Base-by-base conservation (phyloP, 2,113 vertebrate species). In the Campylomormyrus numenius region DNA sequence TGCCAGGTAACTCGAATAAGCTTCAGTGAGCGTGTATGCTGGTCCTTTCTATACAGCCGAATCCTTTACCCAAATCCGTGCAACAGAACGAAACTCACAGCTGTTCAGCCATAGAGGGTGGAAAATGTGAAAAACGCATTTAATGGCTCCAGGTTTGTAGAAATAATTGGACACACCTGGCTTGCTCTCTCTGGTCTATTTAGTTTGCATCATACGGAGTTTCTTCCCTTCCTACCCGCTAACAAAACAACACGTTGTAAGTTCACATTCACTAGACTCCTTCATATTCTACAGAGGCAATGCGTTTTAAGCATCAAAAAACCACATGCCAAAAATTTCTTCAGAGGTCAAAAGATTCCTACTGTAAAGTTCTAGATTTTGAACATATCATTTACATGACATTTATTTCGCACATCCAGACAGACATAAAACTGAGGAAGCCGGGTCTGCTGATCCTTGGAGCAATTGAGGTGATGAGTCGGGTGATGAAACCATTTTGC, bases 111-210 rank as follows among this genome's bases (percentile, higher is more conserved):
- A 42, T 77, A 77, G 74, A 77, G 4, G 35, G 35, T 70, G 17
- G 35, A 39, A 42, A 77, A 77, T 42, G 74, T 77, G 74, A 77
- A 77, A 39, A 70, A 27, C n/a, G 13, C 74, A 42, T 77, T 77
- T 77, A 77, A 77, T 77, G 35, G 31, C 31, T 17, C 35, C 31
- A 77, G 15, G 31, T 77, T 77, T 77, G 74, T 39, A 77, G 74
- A 77, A 77, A 77, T 77, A 77, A 77, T 77, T 77, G 74, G 74
- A 77, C 74, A 42, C 74, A 77, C 74, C 74, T 77, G 74, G 74
- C 15, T 77, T 15, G 4, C 74, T 42, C 74, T 77, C 27, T 77
- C 74, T 77, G 74, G 74, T 77, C 74, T 77, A 77, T 77, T 77
- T 77, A 77, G 15, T 42, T 77, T 77, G 74, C 3, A 35, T 39